Evolutionary conservation across 2,888 invertebrate genomes (phyloP).

Genomic region (Sarcophaga variegata): DNA sequence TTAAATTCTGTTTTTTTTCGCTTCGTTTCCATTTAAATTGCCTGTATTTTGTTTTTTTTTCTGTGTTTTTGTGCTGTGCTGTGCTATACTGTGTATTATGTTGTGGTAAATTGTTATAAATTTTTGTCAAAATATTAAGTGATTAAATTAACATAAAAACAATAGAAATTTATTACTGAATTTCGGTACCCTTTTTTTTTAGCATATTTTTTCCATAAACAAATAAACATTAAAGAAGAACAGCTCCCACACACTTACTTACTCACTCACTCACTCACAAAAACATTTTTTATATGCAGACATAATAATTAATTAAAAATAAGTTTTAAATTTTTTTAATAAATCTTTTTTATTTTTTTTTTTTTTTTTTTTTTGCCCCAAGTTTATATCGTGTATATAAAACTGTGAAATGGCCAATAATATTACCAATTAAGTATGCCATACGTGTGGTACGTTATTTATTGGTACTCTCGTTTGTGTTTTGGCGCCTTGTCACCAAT

Average conservation of each 20-base stretch:
- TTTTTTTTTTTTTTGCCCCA: neutral
- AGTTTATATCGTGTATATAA: neutral
- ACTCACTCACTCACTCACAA: neutral
- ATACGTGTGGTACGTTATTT: neutral
- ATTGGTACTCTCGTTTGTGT: neutral
- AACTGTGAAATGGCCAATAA: neutral
- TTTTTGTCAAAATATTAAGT: constrained; percentile 33
- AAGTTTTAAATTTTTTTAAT: neutral
- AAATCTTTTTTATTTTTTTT: neutral
- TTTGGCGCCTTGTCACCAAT: neutral
- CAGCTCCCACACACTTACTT: neutral
- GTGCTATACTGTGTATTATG: neutral
- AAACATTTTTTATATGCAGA: neutral
- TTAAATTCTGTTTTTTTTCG: no score
- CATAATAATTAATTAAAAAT: neutral
- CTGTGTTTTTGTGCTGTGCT: neutral
- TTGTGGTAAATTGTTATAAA: constrained; percentile 9
- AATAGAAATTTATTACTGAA: constrained; percentile 29
- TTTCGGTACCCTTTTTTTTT: neutral
- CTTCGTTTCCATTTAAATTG: neutral
- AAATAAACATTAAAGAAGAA: no score
- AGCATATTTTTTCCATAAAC: neutral
- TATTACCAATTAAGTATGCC: neutral
- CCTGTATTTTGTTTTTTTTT: neutral
- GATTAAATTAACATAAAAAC: constrained; percentile 54